Evolutionary conservation across 92 coral and sea anemone genomes (phyloP), one percentile per base, ranked within the genome.

Genomic region (Palythoa grandis): DNA sequence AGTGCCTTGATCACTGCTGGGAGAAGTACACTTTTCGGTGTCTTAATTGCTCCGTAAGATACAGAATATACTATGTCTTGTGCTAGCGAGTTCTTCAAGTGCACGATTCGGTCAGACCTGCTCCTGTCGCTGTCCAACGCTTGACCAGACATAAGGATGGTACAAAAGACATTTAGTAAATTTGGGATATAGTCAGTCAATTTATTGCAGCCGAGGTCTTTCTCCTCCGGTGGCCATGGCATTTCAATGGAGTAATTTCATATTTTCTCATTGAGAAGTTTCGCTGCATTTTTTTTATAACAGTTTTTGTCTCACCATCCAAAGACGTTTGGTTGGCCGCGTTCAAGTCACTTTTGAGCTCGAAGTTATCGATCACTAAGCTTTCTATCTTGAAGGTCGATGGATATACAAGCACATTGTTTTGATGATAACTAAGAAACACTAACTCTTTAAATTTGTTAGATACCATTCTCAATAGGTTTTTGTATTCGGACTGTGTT

Each of bases 341-440:
- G 20, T 74, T 74, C 54, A 89, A 66, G 56, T 90, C 87, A 61
- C 73, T 60, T 79, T 60, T 63, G 43, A 90, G 87, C 83, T 86
- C 92, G 83, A 72, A 86, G 58, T 70, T 79, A 15, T 84, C 84
- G 57, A 90, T 54, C 43, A 86, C 72, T 73, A 82, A 78, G 56
- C 87, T 86, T 53, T 25, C 84, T 74, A 86, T 52, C 78, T 52
- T 54, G 43, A 87, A 24, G 7, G 63, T 86, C 6, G 2, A 70
- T 39, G 92, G 90, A 72, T 90, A 87, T 23, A 90, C 84, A 7
- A 90, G 79, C 40, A 87, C 87, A 53, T 75, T 87, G 83, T 82
- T 90, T 53, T 90, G 66, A 70, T 90, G 92, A 63, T 90, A 90
- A 74, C 17, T 80, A 11, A 87, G 54, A 66, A 90, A 90, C 2